These are phyloP conservation scores for Alloscopus bannaensis DNA, from an alignment of 2,888 invertebrate species.

Conservation along the genomic window DNA sequence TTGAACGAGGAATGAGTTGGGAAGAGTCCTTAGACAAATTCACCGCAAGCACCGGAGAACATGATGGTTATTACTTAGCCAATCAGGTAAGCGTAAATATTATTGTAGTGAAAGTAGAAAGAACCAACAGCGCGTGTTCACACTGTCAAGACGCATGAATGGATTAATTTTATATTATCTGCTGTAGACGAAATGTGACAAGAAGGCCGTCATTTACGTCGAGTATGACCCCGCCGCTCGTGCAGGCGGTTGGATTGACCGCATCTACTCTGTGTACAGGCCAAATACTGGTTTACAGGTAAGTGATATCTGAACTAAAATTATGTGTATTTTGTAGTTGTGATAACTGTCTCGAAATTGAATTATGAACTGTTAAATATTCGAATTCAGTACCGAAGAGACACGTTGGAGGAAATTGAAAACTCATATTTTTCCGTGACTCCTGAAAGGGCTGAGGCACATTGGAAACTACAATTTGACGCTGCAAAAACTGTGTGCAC, in stretches of 20 bases:
- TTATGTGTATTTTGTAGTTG: not conserved
- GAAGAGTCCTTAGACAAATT: constrained; percentile 88
- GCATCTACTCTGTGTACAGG: not conserved
- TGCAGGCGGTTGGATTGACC: not conserved
- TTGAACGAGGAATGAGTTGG: constrained; percentile 95
- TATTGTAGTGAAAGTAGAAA: not conserved
- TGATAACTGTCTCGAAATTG: not conserved
- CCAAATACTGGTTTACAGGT: not conserved
- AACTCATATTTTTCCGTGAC: not conserved
- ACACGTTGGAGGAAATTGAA: not conserved
- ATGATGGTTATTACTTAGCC: constrained; percentile 96
- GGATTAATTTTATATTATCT: not conserved
- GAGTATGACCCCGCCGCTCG: not conserved
- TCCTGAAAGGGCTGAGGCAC: not conserved
- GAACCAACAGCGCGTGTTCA: not conserved
- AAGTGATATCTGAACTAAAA: not conserved
- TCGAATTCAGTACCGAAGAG: not conserved
- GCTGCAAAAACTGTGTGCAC: not conserved
- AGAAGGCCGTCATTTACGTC: not conserved
- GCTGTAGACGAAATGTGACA: not conserved
- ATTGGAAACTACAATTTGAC: not conserved
- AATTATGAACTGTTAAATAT: not conserved
- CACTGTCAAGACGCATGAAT: not conserved
- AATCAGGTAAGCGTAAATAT: constrained; percentile 78
- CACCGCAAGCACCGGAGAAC: constrained; percentile 82